Percentiles rank a stretch among this genome's conserved stretches.
Evolutionary conservation across 2,888 invertebrate genomes (phyloP).

Genomic region (Hylaea fasciaria): DNA sequence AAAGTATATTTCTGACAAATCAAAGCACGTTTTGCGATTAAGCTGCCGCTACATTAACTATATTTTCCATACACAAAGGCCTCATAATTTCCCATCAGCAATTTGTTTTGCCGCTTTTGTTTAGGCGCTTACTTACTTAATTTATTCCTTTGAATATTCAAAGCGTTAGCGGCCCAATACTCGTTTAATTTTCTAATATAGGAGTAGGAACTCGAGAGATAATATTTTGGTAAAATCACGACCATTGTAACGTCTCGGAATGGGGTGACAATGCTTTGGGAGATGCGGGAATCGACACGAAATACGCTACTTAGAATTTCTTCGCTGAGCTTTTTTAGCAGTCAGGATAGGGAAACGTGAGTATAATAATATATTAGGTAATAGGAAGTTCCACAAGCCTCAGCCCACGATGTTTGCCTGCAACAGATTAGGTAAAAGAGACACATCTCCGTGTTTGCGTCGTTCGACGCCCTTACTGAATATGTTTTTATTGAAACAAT

Average conservation of each 20-base stretch:
- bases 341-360: no score
- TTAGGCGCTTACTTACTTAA: conserved; percentile 65
- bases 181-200: conserved; percentile 79
- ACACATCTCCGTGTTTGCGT: no score
- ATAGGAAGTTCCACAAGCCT: no score
- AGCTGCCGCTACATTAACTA: no score
- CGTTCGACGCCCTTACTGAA: no score
- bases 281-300: neutral
- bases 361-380: no score
- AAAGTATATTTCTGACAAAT: no score
- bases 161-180: conserved; percentile 73
- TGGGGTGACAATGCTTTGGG: conserved; percentile 52
- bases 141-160: conserved; percentile 83
- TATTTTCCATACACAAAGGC: conserved; percentile 30
- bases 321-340: no score
- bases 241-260: conserved; percentile 53
- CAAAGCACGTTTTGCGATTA: no score
- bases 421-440: no score
- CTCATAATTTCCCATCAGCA: conserved; percentile 50
- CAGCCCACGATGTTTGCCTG: no score
- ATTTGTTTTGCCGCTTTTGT: conserved; percentile 64
- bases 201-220: conserved; percentile 71
- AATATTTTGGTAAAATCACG: conserved; percentile 76
- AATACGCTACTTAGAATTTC: neutral
- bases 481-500: no score